Evolutionary conservation across 2,113 vertebrate species (phyloP).

Genomic region (Tauraco erythrolophus): DNA sequence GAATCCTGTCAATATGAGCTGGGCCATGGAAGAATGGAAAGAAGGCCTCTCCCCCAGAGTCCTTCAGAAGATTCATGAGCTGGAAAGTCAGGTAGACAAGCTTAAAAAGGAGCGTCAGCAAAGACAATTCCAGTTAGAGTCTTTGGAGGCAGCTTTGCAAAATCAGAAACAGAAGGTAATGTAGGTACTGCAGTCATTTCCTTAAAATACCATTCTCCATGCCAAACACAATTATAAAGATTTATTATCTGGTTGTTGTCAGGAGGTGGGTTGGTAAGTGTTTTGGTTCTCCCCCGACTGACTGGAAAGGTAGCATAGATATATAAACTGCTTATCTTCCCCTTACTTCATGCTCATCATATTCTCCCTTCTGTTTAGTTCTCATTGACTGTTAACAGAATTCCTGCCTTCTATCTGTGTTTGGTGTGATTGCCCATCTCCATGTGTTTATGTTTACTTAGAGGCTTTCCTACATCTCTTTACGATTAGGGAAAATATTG

Average conservation of each 20-base stretch:
- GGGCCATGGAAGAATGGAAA: slow-evolving; percentile 94
- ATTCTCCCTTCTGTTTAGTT: background rate
- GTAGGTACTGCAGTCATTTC: background rate
- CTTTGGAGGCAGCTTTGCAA: slow-evolving; percentile 87
- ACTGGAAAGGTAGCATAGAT: background rate
- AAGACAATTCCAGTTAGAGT: slow-evolving; percentile 90
- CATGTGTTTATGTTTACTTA: background rate
- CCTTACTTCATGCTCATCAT: background rate
- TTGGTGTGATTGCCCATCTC: background rate
- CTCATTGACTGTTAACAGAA: background rate
- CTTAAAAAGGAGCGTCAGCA: slow-evolving; percentile 90
- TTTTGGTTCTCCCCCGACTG: background rate
- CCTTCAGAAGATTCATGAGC: slow-evolving; percentile 91
- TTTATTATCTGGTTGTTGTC: background rate
- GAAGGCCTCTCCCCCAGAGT: slow-evolving; percentile 88
- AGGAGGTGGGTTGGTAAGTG: background rate
- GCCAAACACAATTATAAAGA: background rate
- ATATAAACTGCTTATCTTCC: background rate
- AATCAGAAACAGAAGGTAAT: slow-evolving; percentile 93
- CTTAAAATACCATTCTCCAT: background rate
- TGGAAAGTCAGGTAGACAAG: slow-evolving; percentile 90
- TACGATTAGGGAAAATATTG: background rate
- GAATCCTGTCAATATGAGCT: slow-evolving; percentile 82
- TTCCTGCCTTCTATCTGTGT: background rate
- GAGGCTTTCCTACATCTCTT: background rate